Conservation (phyloP, 2,888 invertebrate species). For the Elaeidobius kamerunicus region DNA sequence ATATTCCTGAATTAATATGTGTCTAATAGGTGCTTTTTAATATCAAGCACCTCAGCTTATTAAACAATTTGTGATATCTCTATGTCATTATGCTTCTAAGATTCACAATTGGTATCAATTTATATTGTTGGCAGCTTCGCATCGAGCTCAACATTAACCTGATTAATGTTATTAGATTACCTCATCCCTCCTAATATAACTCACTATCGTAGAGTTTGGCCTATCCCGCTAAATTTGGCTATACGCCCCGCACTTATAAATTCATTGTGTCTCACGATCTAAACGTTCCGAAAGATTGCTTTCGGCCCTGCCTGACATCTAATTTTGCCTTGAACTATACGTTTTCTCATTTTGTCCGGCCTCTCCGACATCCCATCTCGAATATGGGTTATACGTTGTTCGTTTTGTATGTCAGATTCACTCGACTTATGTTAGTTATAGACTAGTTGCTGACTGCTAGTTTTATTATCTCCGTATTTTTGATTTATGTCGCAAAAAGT, state of each 20-base stretch:
- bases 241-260: conserved; percentile 6
- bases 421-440: conserved; percentile 1
- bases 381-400: conserved; percentile 10
- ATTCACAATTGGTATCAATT: no score
- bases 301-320: conserved; percentile 19
- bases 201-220: conserved; percentile 1
- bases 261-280: neutral
- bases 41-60: no score
- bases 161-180: no score
- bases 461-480: neutral
- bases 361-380: conserved; percentile 4
- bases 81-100: no score
- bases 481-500: no score
- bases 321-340: conserved; percentile 26
- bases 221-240: neutral
- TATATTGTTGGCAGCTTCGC: no score
- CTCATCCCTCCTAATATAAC: no score
- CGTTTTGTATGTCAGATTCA: conserved; percentile 7
- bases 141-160: no score
- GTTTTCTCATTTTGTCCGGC: conserved; percentile 10
- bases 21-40: no score
- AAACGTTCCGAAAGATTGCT: conserved; percentile 25
- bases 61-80: no score
- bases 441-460: conserved; percentile 1
- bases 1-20: no score